Percentiles rank a stretch among this genome's conserved stretches.
Conservation (phyloP, 2,797 vertebrate genomes). For the Acomys russatus region DNA sequence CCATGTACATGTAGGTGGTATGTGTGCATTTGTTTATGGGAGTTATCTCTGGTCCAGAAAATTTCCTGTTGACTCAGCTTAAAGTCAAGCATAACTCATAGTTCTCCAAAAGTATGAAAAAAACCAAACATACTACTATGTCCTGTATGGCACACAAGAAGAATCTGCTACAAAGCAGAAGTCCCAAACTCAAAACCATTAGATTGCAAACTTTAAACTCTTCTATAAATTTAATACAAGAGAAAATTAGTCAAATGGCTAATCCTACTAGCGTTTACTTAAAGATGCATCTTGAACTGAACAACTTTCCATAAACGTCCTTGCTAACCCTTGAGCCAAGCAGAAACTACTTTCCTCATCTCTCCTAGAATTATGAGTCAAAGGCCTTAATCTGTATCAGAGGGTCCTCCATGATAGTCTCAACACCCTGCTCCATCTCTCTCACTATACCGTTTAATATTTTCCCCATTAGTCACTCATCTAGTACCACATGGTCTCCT, state of each 20-base stretch:
- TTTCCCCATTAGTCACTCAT: not conserved
- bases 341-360: not conserved
- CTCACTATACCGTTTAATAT: not conserved
- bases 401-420: not conserved
- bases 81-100: constrained; percentile 40
- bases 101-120: constrained; percentile 15
- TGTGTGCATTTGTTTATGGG: not conserved
- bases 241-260: not conserved
- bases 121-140: not conserved
- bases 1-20: too few species aligned
- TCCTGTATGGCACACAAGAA: not conserved
- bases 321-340: not conserved
- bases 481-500: not conserved
- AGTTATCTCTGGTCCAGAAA: constrained; percentile 14
- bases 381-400: constrained; percentile 2
- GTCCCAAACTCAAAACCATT: constrained; percentile 53
- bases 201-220: not conserved
- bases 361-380: not conserved
- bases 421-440: not conserved
- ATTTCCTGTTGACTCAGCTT: constrained; percentile 2
- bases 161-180: constrained; percentile 34
- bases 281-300: constrained; percentile 49
- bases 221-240: constrained; percentile 38
- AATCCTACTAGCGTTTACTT: constrained; percentile 63
- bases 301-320: constrained; percentile 27